Evolutionary conservation across 2,797 vertebrate species (phyloP).

Genomic region (Crocidura indochinensis): DNA sequence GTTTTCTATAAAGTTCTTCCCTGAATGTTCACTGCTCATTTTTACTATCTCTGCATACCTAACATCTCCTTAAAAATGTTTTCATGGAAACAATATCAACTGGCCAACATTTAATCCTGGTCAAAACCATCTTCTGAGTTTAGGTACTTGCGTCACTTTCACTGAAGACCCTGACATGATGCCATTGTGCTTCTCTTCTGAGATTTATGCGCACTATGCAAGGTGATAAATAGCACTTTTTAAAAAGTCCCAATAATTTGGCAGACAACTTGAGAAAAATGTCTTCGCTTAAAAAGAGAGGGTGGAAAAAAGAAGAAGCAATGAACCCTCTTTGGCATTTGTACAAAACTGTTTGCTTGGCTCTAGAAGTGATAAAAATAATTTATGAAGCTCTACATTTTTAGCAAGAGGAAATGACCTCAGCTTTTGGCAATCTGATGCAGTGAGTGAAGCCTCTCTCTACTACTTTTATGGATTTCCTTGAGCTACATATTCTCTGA

Average conservation of each 20-base stretch:
- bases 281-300: conserved; percentile 85
- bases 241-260: conserved; percentile 55
- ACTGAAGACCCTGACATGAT: conserved; percentile 34
- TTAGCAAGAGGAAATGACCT: conserved; percentile 91
- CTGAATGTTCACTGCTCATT: conserved; percentile 85
- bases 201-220: conserved; percentile 61
- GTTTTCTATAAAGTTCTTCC: conserved; percentile 91
- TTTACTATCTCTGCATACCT: conserved; percentile 78
- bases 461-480: conserved; percentile 90
- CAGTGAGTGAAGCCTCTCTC: conserved; percentile 90
- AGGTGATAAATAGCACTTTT: conserved; percentile 1
- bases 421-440: conserved; percentile 89
- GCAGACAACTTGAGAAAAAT: conserved; percentile 85
- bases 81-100: conserved; percentile 67
- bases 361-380: conserved; percentile 90
- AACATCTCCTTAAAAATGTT: conserved; percentile 82
- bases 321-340: conserved; percentile 87
- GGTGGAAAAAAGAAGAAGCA: conserved; percentile 59
- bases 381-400: conserved; percentile 89
- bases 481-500: conserved; percentile 90
- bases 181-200: conserved; percentile 57
- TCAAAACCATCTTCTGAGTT: conserved; percentile 52
- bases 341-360: conserved; percentile 89
- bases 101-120: conserved; percentile 63
- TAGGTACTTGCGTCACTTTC: conserved; percentile 45